Conservation (phyloP, 2,888 invertebrate genomes). For the Hirudinaria manillensis region DNA sequence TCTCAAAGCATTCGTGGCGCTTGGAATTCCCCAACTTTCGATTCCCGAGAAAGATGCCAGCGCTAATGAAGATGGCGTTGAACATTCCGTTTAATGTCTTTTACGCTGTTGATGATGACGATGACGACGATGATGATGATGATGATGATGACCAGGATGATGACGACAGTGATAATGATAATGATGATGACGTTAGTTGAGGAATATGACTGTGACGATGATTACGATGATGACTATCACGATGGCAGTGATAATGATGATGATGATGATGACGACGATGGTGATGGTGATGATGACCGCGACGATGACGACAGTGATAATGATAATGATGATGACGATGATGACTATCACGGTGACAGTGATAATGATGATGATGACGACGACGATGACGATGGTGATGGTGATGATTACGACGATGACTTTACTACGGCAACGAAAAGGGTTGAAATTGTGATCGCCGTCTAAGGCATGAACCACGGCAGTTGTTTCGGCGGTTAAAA, state of each 20-base stretch:
- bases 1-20: neutral
- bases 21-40: no score
- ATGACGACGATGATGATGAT: slow-evolving; percentile 18
- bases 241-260: slow-evolving; percentile 6
- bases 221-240: neutral
- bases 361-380: slow-evolving; percentile 26
- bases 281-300: slow-evolving; percentile 18
- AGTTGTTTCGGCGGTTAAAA: no score
- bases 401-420: slow-evolving; percentile 13
- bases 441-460: no score
- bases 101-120: neutral
- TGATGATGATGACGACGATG: slow-evolving; percentile 15
- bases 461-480: no score
- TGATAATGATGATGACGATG: slow-evolving; percentile 25
- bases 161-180: neutral
- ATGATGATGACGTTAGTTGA: slow-evolving; percentile 14
- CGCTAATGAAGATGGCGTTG: no score
- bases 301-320: slow-evolving; percentile 20
- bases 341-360: slow-evolving; percentile 18
- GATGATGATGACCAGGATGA: slow-evolving; percentile 1
- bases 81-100: neutral
- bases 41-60: no score
- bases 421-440: neutral
- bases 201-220: neutral
- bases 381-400: slow-evolving; percentile 22